Evolutionary conservation across 2,888 invertebrate species (phyloP).

Genomic region (Chymomyza caudatula): DNA sequence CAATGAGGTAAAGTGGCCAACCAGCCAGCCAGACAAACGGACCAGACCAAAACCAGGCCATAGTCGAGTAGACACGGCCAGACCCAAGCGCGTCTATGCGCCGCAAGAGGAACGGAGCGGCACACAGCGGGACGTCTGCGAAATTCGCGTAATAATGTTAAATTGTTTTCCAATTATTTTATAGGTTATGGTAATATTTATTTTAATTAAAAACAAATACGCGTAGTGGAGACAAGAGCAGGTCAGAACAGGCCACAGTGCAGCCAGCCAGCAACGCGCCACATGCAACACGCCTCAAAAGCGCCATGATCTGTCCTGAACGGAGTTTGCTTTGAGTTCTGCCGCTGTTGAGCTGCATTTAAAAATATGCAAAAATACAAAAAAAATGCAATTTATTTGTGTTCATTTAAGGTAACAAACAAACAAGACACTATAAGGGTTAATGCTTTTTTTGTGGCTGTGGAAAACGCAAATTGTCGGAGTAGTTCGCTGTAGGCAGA

Average conservation of each 20-base stretch:
- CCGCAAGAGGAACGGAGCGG: neutral
- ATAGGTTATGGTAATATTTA: conserved; percentile 71
- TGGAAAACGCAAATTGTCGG: neutral
- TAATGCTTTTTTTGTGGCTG: neutral
- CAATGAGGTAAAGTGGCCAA: no score
- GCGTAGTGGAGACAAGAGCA: neutral
- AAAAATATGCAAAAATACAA: neutral
- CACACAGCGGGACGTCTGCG: neutral
- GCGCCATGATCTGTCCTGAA: neutral
- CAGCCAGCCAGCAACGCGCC: neutral
- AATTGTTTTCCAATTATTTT: conserved; percentile 75
- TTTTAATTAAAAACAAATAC: conserved; percentile 74
- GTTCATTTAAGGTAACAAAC: neutral
- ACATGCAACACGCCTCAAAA: neutral
- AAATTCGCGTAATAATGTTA: conserved; percentile 49
- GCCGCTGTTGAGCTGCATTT: neutral
- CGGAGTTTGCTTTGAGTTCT: neutral
- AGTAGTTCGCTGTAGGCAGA: neutral
- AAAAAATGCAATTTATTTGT: neutral
- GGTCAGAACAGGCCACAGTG: neutral
- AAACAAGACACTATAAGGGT: neutral
- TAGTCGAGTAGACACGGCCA: no score
- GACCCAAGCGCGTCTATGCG: neutral
- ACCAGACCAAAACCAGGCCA: neutral
- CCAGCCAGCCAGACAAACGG: conserved; percentile 2